Conservation (phyloP, 1,140 invertebrate species). For the Platorchestia sp. region DNA sequence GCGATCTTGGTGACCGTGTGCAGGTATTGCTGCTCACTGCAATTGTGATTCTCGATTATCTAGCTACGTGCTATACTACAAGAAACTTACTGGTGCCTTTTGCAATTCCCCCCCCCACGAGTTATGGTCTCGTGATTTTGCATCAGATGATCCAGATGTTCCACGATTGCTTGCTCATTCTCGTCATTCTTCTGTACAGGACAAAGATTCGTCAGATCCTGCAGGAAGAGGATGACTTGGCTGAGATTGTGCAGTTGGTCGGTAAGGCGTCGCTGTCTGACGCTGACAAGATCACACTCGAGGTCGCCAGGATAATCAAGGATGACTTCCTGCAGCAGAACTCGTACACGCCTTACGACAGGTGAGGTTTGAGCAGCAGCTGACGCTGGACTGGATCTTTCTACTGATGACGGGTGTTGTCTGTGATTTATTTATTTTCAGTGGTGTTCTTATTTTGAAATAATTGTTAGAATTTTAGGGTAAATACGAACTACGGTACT, state of each 20-base stretch:
- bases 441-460: not conserved
- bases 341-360: slow-evolving; percentile 95
- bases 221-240: slow-evolving; percentile 99
- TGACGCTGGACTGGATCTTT: not conserved
- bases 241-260: slow-evolving; percentile 99
- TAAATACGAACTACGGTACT: no score
- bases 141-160: not conserved
- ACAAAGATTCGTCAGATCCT: slow-evolving; percentile 97
- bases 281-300: slow-evolving; percentile 98
- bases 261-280: slow-evolving; percentile 99
- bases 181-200: slow-evolving; percentile 73
- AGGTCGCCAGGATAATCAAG: slow-evolving; percentile 98
- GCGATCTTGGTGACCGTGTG: no score
- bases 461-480: not conserved
- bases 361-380: slow-evolving; percentile 69
- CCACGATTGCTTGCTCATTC: not conserved
- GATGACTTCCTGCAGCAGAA: slow-evolving; percentile 99
- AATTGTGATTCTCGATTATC: no score
- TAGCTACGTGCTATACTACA: no score
- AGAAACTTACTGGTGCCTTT: no score
- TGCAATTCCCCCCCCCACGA: no score
- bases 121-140: no score
- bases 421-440: not conserved
- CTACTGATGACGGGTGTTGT: not conserved
- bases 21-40: no score